Percentiles rank a stretch among this genome's conserved stretches.
phyloP scores from a whole-genome alignment of 1,140 invertebrate genomes.

The Sycophaga agraensis region DNA sequence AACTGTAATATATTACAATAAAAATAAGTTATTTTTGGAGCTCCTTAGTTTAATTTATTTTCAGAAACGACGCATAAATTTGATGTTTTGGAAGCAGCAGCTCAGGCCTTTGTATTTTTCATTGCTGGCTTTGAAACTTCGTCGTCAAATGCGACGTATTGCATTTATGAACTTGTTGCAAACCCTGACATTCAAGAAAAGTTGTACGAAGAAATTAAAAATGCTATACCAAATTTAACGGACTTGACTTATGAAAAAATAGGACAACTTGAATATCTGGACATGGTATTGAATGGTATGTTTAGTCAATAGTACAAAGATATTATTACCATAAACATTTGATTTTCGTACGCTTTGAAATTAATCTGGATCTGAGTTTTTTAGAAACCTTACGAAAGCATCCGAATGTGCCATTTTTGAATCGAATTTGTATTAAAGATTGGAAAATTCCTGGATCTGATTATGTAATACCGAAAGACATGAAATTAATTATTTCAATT shows the following conservation, averaged over 20 bases:
- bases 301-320: background rate
- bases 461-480: slow-evolving; percentile 36
- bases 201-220: slow-evolving; percentile 42
- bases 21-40: no score
- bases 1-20: no score
- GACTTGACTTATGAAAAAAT: slow-evolving; percentile 46
- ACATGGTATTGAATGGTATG: slow-evolving; percentile 40
- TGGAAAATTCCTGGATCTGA: slow-evolving; percentile 46
- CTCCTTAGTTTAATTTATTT: no score
- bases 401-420: slow-evolving; percentile 48
- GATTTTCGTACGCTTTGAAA: background rate
- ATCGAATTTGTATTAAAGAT: slow-evolving; percentile 47
- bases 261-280: slow-evolving; percentile 51
- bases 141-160: slow-evolving; percentile 27
- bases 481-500: slow-evolving; percentile 36
- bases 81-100: slow-evolving; percentile 15
- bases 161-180: slow-evolving; percentile 41
- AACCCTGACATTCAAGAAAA: slow-evolving; percentile 42
- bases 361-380: background rate
- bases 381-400: slow-evolving; percentile 54
- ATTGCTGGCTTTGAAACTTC: slow-evolving; percentile 40
- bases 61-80: no score
- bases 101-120: slow-evolving; percentile 38
- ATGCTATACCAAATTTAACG: slow-evolving; percentile 26
- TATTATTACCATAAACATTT: background rate